These are phyloP conservation scores for Bombyx mori DNA, from an alignment of 1,140 invertebrate genomes.

Conservation along the genomic window DNA sequence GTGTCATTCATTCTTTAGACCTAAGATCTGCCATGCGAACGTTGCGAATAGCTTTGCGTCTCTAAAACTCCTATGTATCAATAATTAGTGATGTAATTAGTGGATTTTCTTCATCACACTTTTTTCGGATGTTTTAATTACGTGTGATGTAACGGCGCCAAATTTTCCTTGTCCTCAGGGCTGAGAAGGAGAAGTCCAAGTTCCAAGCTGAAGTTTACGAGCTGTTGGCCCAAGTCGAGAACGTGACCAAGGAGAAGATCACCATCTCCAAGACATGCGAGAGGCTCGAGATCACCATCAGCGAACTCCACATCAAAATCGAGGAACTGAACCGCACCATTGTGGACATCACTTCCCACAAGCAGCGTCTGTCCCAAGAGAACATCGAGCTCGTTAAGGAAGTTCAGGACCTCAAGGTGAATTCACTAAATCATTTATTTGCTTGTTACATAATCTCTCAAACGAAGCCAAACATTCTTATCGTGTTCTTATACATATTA, in stretches of 20 bases:
- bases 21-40: conserved; percentile 16
- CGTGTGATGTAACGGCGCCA: too few relatives aligned
- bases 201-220: conserved; percentile 97
- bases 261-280: conserved; percentile 89
- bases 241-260: conserved; percentile 91
- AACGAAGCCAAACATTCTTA: too few relatives aligned
- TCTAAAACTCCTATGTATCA: conserved; percentile 10
- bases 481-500: too few relatives aligned
- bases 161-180: conserved; percentile 74
- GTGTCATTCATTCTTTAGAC: conserved; percentile 10
- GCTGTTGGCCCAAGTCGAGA: conserved; percentile 93
- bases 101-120: too few relatives aligned
- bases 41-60: conserved; percentile 20
- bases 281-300: conserved; percentile 90
- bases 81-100: conserved; percentile 2
- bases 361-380: conserved; percentile 89
- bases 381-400: conserved; percentile 95
- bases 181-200: conserved; percentile 96
- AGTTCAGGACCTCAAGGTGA: conserved; percentile 92
- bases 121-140: too few relatives aligned
- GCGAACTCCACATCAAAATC: conserved; percentile 92
- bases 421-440: background rate
- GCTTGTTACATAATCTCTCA: too few relatives aligned
- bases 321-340: conserved; percentile 96
- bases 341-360: conserved; percentile 93